Evolutionary conservation across 2,113 vertebrate species (phyloP).

Genomic region (Hemicordylus capensis): DNA sequence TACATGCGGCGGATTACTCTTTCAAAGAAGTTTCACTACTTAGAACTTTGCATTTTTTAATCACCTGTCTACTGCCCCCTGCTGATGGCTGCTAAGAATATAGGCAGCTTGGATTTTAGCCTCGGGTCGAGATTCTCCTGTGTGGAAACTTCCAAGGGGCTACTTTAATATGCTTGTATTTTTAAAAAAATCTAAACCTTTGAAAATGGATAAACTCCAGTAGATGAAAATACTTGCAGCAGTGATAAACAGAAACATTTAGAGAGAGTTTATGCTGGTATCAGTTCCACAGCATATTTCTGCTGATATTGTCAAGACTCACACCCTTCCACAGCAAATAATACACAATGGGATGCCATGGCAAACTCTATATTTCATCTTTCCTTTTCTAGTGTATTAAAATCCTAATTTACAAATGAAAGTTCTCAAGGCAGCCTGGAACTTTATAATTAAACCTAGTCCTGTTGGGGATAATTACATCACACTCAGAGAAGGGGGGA

Average conservation of each 20-base stretch:
- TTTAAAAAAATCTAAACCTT: constrained; percentile 13
- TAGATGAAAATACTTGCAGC: neutral
- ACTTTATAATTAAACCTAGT: neutral
- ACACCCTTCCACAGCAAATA: neutral
- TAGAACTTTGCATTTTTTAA: neutral
- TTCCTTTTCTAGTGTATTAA: neutral
- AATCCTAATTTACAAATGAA: neutral
- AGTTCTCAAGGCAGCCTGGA: neutral
- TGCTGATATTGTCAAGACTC: neutral
- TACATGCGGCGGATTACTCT: neutral
- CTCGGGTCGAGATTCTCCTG: accelerated
- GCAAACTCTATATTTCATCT: neutral
- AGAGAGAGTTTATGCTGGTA: neutral
- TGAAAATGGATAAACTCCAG: constrained; percentile 14
- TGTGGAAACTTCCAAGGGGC: neutral
- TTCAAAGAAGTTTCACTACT: neutral
- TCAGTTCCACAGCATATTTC: neutral
- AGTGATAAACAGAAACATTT: neutral
- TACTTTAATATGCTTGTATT: neutral
- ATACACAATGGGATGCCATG: neutral
- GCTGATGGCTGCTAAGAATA: neutral
- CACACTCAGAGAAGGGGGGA: neutral
- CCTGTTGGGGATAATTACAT: neutral
- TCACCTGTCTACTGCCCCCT: constrained; percentile 6
- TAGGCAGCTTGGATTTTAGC: neutral